Evolutionary conservation across 64 coral and sea anemone genomes (phyloP).

Genomic region (Stylophora pistillata): DNA sequence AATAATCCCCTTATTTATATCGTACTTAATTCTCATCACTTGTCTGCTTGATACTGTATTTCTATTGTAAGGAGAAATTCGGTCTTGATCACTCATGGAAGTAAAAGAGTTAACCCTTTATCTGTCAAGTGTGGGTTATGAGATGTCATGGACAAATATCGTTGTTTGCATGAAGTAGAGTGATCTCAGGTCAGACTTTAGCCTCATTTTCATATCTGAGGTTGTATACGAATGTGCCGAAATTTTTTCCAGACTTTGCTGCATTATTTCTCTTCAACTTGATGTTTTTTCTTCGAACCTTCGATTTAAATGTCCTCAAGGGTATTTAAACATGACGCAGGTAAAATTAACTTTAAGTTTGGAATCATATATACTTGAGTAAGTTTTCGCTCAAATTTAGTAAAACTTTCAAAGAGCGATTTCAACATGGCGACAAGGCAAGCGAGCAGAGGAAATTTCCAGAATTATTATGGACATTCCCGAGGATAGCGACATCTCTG

Average conservation of each 20-base stretch:
- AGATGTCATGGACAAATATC: too few species aligned
- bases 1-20: too few species aligned
- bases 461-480: too few species aligned
- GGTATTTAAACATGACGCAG: too few species aligned
- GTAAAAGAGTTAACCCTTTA: not conserved
- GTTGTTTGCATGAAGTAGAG: slow-evolving; percentile 57
- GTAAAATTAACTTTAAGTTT: too few species aligned
- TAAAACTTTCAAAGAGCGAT: slow-evolving; percentile 37
- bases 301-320: too few species aligned
- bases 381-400: slow-evolving; percentile 40
- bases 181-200: slow-evolving; percentile 10
- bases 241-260: slow-evolving; percentile 47
- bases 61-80: too few species aligned
- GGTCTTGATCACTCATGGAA: too few species aligned
- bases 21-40: too few species aligned
- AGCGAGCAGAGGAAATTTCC: slow-evolving; percentile 12
- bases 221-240: slow-evolving; percentile 38
- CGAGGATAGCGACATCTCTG: not conserved
- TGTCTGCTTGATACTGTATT: too few species aligned
- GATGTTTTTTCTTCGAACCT: too few species aligned
- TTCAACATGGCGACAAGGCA: slow-evolving; percentile 28
- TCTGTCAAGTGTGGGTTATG: slow-evolving; percentile 43
- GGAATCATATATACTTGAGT: not conserved
- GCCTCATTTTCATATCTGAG: slow-evolving; percentile 19
- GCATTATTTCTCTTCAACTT: slow-evolving; percentile 43